Percentiles rank a stretch among this genome's conserved stretches.
Conservation (phyloP, 2,888 invertebrate genomes). For the Acleris holmiana region DNA sequence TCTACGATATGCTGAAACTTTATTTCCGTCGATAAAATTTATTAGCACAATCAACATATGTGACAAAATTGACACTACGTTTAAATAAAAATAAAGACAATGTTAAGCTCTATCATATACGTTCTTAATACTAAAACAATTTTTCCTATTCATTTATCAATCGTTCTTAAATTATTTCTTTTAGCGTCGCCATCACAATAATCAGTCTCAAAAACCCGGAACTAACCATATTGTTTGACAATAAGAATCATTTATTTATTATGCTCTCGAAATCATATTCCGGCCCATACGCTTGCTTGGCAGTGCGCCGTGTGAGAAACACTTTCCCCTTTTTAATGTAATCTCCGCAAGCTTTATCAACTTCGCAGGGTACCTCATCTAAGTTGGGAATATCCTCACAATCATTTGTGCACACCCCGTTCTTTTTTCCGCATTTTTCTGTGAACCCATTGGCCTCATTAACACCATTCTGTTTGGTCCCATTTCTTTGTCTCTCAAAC, state of each 20-base stretch:
- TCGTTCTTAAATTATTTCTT: constrained; percentile 32
- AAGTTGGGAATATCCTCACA: constrained; percentile 50
- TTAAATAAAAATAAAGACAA: constrained; percentile 32
- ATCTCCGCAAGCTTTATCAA: constrained; percentile 66
- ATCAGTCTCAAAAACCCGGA: constrained; percentile 76
- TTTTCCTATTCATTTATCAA: constrained; percentile 34
- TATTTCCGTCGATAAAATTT: constrained; percentile 47
- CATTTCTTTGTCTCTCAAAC: constrained; percentile 52
- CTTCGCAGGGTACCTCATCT: constrained; percentile 64
- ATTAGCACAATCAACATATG: constrained; percentile 32
- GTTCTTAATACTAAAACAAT: constrained; percentile 35
- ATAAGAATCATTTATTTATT: constrained; percentile 73
- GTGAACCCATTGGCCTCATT: constrained; percentile 46
- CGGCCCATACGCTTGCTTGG: constrained; percentile 61
- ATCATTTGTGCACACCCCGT: constrained; percentile 53
- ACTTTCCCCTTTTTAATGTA: constrained; percentile 66
- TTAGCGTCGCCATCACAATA: constrained; percentile 67
- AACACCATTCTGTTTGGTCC: constrained; percentile 51
- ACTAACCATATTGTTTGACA: constrained; percentile 56
- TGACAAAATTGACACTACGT: constrained; percentile 32
- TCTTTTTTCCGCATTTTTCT: constrained; percentile 48
- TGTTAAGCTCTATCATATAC: constrained; percentile 36
- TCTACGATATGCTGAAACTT: constrained; percentile 69
- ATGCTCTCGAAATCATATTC: constrained; percentile 68
- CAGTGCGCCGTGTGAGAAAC: constrained; percentile 67